These are phyloP conservation scores for Drosophila antonietae DNA, from an alignment of 2,888 invertebrate genomes.

Conservation along the genomic window DNA sequence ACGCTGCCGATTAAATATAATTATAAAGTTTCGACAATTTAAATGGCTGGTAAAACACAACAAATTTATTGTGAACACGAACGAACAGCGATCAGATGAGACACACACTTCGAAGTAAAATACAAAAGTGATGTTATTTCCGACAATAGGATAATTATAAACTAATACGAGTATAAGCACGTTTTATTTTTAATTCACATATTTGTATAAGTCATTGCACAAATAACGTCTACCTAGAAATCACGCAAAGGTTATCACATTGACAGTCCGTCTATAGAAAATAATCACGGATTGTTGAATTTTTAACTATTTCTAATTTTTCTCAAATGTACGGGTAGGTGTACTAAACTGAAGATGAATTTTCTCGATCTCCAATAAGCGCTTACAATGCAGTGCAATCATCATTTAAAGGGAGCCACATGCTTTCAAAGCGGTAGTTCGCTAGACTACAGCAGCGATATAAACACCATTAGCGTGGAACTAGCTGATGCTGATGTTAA, in stretches of 20 bases:
- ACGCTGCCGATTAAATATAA: constrained; percentile 7
- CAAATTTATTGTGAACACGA: neutral
- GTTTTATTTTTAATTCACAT: neutral
- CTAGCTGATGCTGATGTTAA: constrained; percentile 83
- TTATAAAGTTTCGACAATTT: constrained; percentile 11
- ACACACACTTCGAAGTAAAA: neutral
- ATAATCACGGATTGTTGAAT: neutral
- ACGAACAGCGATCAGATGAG: neutral
- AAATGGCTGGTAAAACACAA: neutral
- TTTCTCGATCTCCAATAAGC: neutral
- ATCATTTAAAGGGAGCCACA: constrained; percentile 51
- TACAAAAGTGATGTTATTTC: neutral
- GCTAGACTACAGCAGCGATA: constrained; percentile 79
- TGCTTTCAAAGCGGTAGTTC: constrained; percentile 72
- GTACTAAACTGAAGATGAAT: neutral
- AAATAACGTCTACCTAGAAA: neutral
- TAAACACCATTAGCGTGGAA: constrained; percentile 82
- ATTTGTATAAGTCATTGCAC: neutral
- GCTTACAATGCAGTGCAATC: constrained; percentile 28
- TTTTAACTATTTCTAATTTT: neutral
- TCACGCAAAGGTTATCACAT: constrained; percentile 42
- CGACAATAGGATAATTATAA: constrained; percentile 8
- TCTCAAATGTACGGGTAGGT: neutral
- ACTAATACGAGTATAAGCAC: neutral
- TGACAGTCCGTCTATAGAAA: neutral